phyloP scores from a whole-genome alignment of 2,113 vertebrate genomes.

The Panthera uncia region DNA sequence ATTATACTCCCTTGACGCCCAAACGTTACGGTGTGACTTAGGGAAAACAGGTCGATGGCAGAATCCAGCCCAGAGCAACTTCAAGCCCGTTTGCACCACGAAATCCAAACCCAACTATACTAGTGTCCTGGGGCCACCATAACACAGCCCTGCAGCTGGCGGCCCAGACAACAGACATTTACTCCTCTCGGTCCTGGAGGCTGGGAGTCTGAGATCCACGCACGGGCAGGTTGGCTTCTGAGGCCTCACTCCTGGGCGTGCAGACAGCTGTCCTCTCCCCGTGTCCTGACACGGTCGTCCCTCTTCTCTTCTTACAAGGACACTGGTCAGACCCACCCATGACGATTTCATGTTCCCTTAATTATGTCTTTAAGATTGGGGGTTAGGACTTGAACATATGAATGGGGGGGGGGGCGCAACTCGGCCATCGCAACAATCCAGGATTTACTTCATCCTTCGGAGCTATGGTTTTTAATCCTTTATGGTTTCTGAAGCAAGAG shows the following conservation, averaged over 20 bases:
- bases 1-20: background rate
- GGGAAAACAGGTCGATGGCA: background rate
- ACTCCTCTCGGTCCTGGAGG: background rate
- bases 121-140: background rate
- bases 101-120: background rate
- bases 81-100: background rate
- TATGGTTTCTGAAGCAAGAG: background rate
- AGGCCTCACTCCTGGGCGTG: background rate
- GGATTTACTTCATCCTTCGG: background rate
- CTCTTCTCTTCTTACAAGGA: background rate
- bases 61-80: background rate
- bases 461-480: background rate
- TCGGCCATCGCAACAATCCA: background rate
- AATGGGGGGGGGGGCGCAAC: background rate
- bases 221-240: background rate
- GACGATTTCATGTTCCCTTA: background rate
- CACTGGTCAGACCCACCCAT: background rate
- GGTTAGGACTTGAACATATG: background rate
- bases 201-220: background rate
- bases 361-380: no score
- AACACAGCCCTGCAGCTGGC: no score
- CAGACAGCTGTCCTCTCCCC: fast-evolving
- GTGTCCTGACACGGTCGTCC: background rate
- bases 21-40: background rate
- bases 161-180: background rate